These are phyloP conservation scores for Sepiola atlantica DNA, from an alignment of 2,888 invertebrate species.

Conservation along the genomic window DNA sequence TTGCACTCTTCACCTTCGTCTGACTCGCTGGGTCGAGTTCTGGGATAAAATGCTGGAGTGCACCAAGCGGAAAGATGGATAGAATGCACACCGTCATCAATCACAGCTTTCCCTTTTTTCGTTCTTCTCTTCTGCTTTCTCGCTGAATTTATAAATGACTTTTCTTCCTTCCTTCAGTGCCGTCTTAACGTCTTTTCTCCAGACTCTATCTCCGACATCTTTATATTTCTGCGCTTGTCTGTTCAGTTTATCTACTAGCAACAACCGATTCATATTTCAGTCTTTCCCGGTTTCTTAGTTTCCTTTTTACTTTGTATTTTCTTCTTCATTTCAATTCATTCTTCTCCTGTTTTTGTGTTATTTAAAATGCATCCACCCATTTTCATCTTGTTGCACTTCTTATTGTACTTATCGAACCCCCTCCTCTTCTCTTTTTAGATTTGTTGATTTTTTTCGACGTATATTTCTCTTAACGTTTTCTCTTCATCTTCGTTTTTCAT, in stretches of 20 bases:
- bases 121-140: not conserved
- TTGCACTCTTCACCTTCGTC: conserved; percentile 32
- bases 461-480: too few species aligned
- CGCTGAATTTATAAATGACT: not conserved
- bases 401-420: too few species aligned
- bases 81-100: not conserved
- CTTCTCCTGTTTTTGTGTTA: not conserved
- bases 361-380: not conserved
- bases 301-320: not conserved
- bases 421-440: too few species aligned
- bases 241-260: not conserved
- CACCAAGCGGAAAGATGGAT: conserved; percentile 32
- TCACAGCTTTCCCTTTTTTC: not conserved
- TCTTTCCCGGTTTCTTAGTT: not conserved
- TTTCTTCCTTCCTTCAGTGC: not conserved
- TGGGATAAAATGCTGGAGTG: conserved; percentile 32
- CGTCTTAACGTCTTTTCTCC: not conserved
- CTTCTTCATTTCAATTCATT: not conserved
- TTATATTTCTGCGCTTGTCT: not conserved
- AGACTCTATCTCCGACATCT: not conserved
- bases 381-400: not conserved
- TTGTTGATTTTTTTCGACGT: too few species aligned
- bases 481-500: too few species aligned
- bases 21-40: conserved; percentile 13
- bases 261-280: not conserved